phyloP scores from a whole-genome alignment of 2,888 invertebrate species.

The Andricus curvator region DNA sequence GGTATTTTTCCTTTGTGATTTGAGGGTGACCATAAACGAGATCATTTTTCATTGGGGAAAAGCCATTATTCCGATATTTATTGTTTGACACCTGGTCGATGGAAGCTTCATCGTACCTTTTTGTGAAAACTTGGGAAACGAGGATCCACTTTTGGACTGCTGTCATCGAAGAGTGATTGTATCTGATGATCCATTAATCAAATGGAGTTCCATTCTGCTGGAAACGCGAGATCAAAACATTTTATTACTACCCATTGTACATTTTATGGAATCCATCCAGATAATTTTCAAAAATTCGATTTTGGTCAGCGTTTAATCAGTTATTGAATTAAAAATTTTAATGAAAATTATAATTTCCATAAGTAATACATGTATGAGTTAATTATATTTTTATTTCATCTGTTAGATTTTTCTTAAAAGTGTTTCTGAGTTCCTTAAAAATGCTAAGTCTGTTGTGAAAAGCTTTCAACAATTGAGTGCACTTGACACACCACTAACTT shows the following conservation, averaged over 20 bases:
- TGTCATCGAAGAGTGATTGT: slow-evolving; percentile 1
- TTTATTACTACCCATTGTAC: background rate
- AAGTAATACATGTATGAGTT: too few species aligned
- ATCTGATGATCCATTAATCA: background rate
- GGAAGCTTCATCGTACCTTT: slow-evolving; percentile 1
- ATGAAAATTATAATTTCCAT: too few species aligned
- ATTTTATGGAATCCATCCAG: background rate
- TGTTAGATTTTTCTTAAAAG: too few species aligned
- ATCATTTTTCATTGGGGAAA: slow-evolving; percentile 13
- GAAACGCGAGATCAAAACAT: background rate
- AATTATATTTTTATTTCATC: too few species aligned
- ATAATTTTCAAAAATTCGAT: too few species aligned
- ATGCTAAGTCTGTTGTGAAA: background rate
- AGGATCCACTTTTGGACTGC: slow-evolving; percentile 3
- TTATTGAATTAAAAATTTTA: background rate
- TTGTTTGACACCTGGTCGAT: slow-evolving; percentile 21
- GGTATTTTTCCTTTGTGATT: background rate
- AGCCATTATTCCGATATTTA: slow-evolving; percentile 1
- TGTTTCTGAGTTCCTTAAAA: too few species aligned
- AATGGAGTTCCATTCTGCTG: background rate
- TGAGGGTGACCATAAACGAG: background rate
- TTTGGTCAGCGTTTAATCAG: too few species aligned
- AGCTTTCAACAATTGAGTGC: background rate
- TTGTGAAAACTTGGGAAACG: background rate
- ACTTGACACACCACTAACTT: background rate